A percentile compares a stretch with the other conserved stretches of the same genome.
Conservation (phyloP, 2,888 invertebrate genomes). For the Ametastegia equiseti region DNA sequence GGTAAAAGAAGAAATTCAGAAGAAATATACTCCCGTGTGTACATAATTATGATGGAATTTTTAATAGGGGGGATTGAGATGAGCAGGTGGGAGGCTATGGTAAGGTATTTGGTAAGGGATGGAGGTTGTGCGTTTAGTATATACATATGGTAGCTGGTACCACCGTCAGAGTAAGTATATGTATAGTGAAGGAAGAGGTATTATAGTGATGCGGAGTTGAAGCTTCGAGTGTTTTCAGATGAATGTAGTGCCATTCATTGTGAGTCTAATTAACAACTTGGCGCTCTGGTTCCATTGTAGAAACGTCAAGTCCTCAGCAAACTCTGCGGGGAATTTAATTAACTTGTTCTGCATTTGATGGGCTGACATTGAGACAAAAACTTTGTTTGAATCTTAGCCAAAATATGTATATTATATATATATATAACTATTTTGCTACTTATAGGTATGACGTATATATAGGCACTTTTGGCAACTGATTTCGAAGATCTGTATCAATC, state of each 20-base stretch:
- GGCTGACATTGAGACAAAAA: slow-evolving; percentile 49
- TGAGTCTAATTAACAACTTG: slow-evolving; percentile 66
- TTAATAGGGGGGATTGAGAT: no score
- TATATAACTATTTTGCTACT: no score
- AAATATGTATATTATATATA: background rate
- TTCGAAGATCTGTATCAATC: no score
- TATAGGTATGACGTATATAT: no score
- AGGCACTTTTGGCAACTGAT: no score
- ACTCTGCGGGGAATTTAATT: slow-evolving; percentile 68
- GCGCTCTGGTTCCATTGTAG: slow-evolving; percentile 55
- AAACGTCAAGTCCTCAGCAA: slow-evolving; percentile 50
- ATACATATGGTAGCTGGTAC: no score
- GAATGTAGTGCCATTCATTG: slow-evolving; percentile 65
- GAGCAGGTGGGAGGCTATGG: no score
- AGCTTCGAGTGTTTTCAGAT: slow-evolving; percentile 61
- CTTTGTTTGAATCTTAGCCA: background rate
- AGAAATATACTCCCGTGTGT: no score
- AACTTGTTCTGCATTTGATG: slow-evolving; percentile 70
- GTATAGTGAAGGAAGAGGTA: background rate
- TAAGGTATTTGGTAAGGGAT: no score
- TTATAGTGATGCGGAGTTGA: slow-evolving; percentile 53
- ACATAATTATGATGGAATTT: no score
- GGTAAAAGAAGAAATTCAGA: no score
- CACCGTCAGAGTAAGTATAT: background rate
- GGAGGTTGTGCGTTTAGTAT: slow-evolving; percentile 5